Base-by-base conservation (phyloP, 2,888 invertebrate genomes). In the Arctia plantaginis region DNA sequence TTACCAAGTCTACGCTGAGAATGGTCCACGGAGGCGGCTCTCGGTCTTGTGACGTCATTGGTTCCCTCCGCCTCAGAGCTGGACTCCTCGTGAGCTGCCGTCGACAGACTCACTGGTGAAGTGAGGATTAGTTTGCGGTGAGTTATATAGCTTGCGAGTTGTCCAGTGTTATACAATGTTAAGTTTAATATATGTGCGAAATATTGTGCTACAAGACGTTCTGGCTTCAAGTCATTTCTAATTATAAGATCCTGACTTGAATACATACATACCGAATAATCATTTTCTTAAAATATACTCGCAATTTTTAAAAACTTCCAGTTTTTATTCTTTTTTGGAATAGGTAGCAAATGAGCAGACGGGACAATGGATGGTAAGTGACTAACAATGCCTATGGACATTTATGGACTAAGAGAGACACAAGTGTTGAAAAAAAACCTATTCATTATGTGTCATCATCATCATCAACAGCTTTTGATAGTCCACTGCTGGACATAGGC, bases 71-170 rank as follows among this genome's bases (percentile, higher is more conserved):
- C 91, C 88, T 98, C 98, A 0, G 98, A 98, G 85, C 98, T 98
- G 69, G 98, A 98, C 92, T 98, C 98, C 90, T 98, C 98, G 82
- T 97, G 97, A 20, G 96, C 97, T n/a, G 96, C 96, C 80, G 97
- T 96, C 85, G 97, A 96, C 82, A 98, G 94, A 91, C 97, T 97
- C 90, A 97, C 97, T 97, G 92, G 65, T 66, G 15, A 68, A 41
- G 72, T 84, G 85, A 33, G 35, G 76, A 80, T 86, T 81, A 70
- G 71, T 73, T 76, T 30, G 75, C 62, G 79, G 71, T 67, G 71
- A 35, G 67, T 51, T 73, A 64, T 4, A 12, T 64, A 71, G 70
- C 73, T 55, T 66, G 73, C 69, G 6, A 8, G 2, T 67, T 67
- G n/a, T 23, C n/a, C 13, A n/a, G 68, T 64, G 62, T 44, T 23